A percentile compares a stretch with the other conserved stretches of the same genome.
Evolutionary conservation across 2,113 vertebrate genomes (phyloP).

Genomic region (Bubo blakistoni): DNA sequence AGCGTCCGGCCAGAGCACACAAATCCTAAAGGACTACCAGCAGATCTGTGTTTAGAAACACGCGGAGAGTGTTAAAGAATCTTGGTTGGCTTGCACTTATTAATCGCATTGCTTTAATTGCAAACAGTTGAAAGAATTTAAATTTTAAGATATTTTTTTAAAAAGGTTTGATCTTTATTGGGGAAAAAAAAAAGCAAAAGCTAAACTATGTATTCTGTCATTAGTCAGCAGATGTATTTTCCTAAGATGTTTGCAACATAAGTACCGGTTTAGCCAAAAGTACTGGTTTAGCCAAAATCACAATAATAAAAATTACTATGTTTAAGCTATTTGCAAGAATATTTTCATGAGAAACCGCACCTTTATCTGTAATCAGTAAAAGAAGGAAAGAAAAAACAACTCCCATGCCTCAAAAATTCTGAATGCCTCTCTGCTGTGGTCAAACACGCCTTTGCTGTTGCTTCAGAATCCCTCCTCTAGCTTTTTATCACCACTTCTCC

Average conservation of each 20-base stretch:
- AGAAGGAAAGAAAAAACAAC: neutral
- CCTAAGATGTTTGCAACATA: neutral
- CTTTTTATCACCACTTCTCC: neutral
- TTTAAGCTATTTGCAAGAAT: neutral
- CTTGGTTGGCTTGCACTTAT: neutral
- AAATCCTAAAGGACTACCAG: too few relatives aligned
- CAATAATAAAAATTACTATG: neutral
- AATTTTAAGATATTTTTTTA: neutral
- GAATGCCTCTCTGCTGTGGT: neutral
- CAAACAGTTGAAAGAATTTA: neutral
- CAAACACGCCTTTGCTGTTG: neutral
- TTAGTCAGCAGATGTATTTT: too few relatives aligned
- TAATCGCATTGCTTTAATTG: neutral
- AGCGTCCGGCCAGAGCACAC: too few relatives aligned
- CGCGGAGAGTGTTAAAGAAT: neutral
- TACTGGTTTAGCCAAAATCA: neutral
- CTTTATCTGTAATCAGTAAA: neutral
- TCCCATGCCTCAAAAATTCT: neutral
- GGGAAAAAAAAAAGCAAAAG: too few relatives aligned
- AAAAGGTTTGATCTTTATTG: neutral
- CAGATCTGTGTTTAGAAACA: neutral
- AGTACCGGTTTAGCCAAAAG: neutral
- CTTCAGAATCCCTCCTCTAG: neutral
- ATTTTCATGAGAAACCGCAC: neutral
- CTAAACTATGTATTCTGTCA: too few relatives aligned